Evolutionary conservation across 2,797 vertebrate genomes (phyloP), one percentile per base, ranked within the genome.

Genomic region (Acrocephalus scirpaceus): DNA sequence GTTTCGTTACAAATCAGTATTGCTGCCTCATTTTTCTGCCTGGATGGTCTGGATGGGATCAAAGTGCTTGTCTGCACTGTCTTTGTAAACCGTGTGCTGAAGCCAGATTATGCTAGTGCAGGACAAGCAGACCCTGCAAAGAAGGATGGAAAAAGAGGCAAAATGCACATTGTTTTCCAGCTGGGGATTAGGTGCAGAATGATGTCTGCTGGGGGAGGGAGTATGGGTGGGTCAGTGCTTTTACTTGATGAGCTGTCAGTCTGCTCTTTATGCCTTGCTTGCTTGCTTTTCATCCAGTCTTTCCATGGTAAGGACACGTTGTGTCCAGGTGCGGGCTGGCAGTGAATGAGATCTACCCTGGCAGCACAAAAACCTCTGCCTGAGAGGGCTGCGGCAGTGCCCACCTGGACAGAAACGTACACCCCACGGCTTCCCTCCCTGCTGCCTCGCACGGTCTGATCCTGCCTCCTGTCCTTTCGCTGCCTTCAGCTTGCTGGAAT

Each of bases 1-100:
- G 86, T 97, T 97, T 97, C 95, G 91, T 97, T 97, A 97, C 84
- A 95, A 95, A 87, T 92, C 69, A 54, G 92, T 92, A 88, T 94
- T 80, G 81, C 75, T 96, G 83, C 90, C 89, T 93, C 91, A 26
- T 96, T 95, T 92, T 84, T 86, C 56, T 94, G 25, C 90, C 75
- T 19, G 8, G 22, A 45, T 66, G 75, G n/a, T 29, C 29, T 92
- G 83, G 60, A 92, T 58, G 57, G 18, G 13, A 61, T 32, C 54
- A 13, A 11, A 26, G 27, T 19, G 29, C 23, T 85, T 0, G 0
- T 26, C 11, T 57, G 9, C 0, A 0, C 32, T 30, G 2, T 29
- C 22, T 73, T 42, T 62, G 20, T 71, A 48, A 61, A 9, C 13
- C 16, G 20, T 5, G 4, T n/a, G 25, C 17, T 51, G 76, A 67